Conservation (phyloP, 1,140 invertebrate species). For the Lepidotrigona ventralis region DNA sequence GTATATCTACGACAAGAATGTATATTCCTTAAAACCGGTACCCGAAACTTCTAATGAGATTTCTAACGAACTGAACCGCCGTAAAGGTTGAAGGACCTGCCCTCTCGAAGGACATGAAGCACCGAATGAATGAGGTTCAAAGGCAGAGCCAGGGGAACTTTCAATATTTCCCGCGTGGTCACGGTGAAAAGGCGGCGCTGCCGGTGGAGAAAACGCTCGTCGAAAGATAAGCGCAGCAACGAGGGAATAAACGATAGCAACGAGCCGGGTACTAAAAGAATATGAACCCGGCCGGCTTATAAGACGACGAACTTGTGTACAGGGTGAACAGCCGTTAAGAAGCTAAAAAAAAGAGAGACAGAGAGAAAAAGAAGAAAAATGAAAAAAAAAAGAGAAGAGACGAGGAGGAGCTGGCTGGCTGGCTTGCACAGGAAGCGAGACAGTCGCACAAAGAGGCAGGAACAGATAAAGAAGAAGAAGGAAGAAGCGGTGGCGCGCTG, state of each 20-base stretch:
- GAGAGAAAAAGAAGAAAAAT: neutral
- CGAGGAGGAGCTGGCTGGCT: too few species aligned
- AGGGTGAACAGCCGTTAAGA: conserved; percentile 41
- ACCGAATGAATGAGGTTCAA: conserved; percentile 4
- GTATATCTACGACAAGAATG: neutral
- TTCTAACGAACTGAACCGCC: neutral
- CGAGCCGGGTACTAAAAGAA: conserved; percentile 44
- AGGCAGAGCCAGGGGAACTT: neutral
- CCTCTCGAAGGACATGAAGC: neutral
- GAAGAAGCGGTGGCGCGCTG: conserved; percentile 45
- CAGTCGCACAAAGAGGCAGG: neutral
- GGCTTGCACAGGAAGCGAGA: conserved; percentile 10
- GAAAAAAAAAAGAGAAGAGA: neutral
- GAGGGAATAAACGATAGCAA: conserved; percentile 37
- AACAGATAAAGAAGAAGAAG: conserved; percentile 3
- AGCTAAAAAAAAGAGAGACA: conserved; percentile 4
- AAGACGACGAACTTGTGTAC: conserved; percentile 33
- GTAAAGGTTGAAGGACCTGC: neutral
- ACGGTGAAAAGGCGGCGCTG: neutral
- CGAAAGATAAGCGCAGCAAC: conserved; percentile 23
- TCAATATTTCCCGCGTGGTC: conserved; percentile 28
- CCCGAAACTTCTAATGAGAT: neutral
- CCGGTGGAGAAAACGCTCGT: neutral
- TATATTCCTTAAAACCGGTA: neutral
- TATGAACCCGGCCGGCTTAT: conserved; percentile 40